Evolutionary conservation across 2,888 invertebrate genomes (phyloP), one percentile per base, ranked within the genome.

Genomic region (Sesia apiformis): DNA sequence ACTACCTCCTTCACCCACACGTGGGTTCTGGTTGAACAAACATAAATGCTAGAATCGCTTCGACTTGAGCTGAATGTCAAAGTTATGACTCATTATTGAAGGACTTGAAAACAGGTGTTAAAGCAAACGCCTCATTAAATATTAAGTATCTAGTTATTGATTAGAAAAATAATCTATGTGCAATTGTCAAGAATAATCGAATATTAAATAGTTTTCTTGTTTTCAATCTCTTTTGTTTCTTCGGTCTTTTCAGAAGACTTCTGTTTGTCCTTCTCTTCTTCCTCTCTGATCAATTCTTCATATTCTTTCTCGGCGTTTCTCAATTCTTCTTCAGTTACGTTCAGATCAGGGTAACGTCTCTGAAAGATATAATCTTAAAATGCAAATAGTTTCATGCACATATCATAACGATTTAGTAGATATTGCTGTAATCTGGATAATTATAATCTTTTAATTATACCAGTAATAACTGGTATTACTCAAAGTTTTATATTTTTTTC

Each of bases 271-370:
- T 72, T 70, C 6, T 70, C 63, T 3, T 67, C 63, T 55, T 74
- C 61, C 65, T 86, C 83, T 53, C 77, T 81, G 1, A 70, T 70
- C 39, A 81, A 67, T n/a, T 81, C 79, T 51, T 82, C 85, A 1
- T 84, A 61, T 53, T 84, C 86, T 56, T 82, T 78, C 54, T 82
- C 84, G 38, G 81, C 82, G 39, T 87, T 81, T 56, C 79, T 77
- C 4, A 84, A 61, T 56, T 90, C 90, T 56, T 90, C 87, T 59
- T 86, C 88, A 1, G 87, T 87, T 46, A 89, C 76, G 49, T 87
- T 78, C 2, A 89, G 63, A 58, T 81, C 83, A 0, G 89, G 89
- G 57, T 78, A 89, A 4, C 87, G 82, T 61, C 66, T 78, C 89
- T 89, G 74, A 38, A 71, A 80, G 54, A 23, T 23, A 23, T 23